Conservation (phyloP, 1,140 invertebrate genomes). For the Pemphigus obesinymphae region DNA sequence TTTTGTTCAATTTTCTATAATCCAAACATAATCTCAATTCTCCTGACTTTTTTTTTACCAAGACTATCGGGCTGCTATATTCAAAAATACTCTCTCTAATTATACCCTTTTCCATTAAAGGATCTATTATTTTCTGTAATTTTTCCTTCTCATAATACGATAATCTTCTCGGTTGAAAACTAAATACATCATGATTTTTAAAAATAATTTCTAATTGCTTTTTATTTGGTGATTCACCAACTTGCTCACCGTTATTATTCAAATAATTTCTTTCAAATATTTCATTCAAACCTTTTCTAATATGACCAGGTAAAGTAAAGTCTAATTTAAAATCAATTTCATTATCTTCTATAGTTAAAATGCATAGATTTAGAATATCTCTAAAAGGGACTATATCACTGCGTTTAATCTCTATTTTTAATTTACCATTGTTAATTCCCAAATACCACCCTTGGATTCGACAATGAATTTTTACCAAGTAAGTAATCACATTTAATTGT, state of each 20-base stretch:
- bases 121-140: neutral
- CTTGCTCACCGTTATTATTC: neutral
- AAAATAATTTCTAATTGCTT: neutral
- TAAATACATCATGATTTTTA: neutral
- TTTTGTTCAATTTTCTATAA: neutral
- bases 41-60: neutral
- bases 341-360: neutral
- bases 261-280: neutral
- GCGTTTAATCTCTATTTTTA: neutral
- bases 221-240: neutral
- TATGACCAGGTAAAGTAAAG: neutral
- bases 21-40: neutral
- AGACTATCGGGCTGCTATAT: neutral
- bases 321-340: neutral
- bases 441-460: neutral
- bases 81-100: neutral
- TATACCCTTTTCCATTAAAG: neutral
- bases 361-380: neutral
- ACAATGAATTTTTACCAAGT: neutral
- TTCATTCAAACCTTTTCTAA: neutral
- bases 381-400: neutral
- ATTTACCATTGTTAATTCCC: neutral
- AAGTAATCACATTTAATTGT: neutral
- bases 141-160: neutral
- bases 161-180: neutral